Base-by-base conservation (phyloP, 2,888 invertebrate genomes). In the Lingula anatina region DNA sequence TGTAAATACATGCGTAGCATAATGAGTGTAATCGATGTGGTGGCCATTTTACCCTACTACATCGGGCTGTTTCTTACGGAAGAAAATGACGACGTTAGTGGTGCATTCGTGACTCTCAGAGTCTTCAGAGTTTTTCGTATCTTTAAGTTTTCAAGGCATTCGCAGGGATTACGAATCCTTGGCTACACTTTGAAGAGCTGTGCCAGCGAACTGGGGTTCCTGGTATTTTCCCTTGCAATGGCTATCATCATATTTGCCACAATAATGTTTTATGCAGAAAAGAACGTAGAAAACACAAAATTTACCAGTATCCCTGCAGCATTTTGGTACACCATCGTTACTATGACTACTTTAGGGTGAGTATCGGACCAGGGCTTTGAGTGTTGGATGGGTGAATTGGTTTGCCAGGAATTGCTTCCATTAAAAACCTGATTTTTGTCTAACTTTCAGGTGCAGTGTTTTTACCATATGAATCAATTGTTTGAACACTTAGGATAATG, bases 261-360 rank as follows among this genome's bases (percentile, higher is more conserved):
- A 37, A 95, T 99, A 66, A 99, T 99, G 96, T 99, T 94, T 83
- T 99, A 99, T 82, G 96, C 97, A 46, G 99, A 99, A 83, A 99
- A 99, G 82, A 96, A 96, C 78, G 96, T 94, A 61, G 87, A 87
- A 69, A 88, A 89, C 68, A 97, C 97, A 49, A 90, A 90, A 79
- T 99, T 99, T 83, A 97, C 94, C 57, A 96, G 95, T 77, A 99
- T 99, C 81, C 99, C 99, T 53, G 94, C 96, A 49, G 96, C 99
- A 64, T 99, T 99, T 81, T 99, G 99, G 99, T 99, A 99, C 83
- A 99, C 99, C 75, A 99, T 99, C 75, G 99, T 99, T 75, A 99
- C 99, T 64, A 99, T 99, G 95, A 97, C 97, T 54, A 97, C 97
- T 44, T 81, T 97, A 61, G 96, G 97, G 96, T 97, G 80, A 90